Conservation (phyloP, 92 coral and sea anemone species). For the Actinostola sp. region DNA sequence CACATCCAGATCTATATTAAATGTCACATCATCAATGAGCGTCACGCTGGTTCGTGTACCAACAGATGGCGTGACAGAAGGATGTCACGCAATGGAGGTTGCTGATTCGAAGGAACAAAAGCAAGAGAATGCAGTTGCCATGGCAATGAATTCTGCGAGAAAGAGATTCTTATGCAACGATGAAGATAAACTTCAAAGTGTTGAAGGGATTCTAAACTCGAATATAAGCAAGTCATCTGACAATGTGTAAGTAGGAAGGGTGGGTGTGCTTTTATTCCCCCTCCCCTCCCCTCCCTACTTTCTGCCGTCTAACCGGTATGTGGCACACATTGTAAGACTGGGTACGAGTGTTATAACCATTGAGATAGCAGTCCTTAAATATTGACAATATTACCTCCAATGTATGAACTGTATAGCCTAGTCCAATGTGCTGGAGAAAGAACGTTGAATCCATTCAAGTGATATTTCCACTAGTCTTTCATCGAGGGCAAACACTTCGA, state of each 20-base stretch:
- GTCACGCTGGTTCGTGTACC: conserved; percentile 1
- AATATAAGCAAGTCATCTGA: neutral
- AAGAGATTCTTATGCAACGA: neutral
- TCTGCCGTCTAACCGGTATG: no score
- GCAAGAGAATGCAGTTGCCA: neutral
- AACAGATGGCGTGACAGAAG: conserved; percentile 1
- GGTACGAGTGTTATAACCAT: no score
- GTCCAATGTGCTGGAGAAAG: no score
- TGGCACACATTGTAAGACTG: no score
- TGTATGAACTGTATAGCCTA: no score
- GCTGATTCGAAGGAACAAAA: neutral
- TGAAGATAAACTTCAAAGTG: conserved; percentile 10
- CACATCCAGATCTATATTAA: neutral
- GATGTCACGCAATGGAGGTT: neutral
- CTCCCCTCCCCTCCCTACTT: no score
- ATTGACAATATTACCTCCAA: no score
- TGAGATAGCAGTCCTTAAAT: no score
- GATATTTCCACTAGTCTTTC: no score
- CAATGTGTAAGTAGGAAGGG: neutral
- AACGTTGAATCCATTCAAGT: no score
- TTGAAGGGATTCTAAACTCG: neutral
- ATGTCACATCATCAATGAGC: conserved; percentile 22
- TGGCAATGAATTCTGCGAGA: neutral
- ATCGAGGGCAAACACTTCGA: no score
- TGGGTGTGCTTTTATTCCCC: no score